phyloP scores from a whole-genome alignment of 2,888 invertebrate genomes.

The Monoplex corrugatus region DNA sequence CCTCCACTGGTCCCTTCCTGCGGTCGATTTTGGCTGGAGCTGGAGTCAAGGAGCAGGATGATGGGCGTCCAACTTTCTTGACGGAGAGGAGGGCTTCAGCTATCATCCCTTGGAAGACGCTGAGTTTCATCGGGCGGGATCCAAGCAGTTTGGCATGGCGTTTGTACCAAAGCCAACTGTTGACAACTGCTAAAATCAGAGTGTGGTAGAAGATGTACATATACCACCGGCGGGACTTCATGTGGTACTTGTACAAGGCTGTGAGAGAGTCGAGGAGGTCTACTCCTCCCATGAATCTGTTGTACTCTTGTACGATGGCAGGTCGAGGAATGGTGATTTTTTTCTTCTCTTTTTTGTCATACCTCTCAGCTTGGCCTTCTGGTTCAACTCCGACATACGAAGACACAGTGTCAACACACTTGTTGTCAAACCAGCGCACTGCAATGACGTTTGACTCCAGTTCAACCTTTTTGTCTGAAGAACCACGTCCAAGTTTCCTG shows the following conservation, averaged over 20 bases:
- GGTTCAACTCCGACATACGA: conserved; percentile 52
- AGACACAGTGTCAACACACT: conserved; percentile 53
- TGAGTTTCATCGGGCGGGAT: neutral
- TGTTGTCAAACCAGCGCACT: conserved; percentile 62
- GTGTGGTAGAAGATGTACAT: conserved; percentile 60
- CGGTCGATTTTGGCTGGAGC: no score
- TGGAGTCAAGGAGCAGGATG: neutral
- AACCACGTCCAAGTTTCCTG: conserved; percentile 58
- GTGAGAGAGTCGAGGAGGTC: conserved; percentile 49
- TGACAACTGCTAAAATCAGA: conserved; percentile 56
- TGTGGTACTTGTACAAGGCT: conserved; percentile 41
- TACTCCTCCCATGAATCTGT: conserved; percentile 51
- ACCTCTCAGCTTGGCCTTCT: neutral
- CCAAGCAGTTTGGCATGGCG: conserved; percentile 49
- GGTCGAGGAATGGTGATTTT: conserved; percentile 40
- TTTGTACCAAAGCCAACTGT: conserved; percentile 57
- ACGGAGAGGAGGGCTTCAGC: neutral
- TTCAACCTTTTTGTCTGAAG: conserved; percentile 54
- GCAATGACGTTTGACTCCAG: conserved; percentile 49
- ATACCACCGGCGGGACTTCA: conserved; percentile 56
- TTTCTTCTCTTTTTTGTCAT: conserved; percentile 47
- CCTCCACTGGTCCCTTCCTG: neutral
- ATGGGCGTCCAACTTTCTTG: neutral
- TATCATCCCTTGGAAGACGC: neutral
- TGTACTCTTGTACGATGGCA: conserved; percentile 52